Evolutionary conservation across 2,113 vertebrate species (phyloP).

Genomic region (Aegithalos caudatus): DNA sequence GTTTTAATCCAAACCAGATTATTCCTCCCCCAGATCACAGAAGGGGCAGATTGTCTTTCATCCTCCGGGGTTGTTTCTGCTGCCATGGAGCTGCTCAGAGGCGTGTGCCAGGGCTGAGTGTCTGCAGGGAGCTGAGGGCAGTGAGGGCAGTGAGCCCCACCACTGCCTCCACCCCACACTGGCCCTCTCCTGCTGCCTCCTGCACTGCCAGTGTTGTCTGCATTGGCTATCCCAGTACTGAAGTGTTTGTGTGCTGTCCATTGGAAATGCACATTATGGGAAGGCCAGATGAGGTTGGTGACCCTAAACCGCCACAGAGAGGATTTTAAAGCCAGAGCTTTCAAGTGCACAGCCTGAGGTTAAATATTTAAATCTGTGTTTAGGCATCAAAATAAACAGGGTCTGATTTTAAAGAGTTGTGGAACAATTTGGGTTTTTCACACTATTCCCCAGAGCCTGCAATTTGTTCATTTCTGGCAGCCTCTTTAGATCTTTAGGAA

Average conservation of each 20-base stretch:
- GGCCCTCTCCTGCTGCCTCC: neutral
- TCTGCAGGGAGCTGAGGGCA: neutral
- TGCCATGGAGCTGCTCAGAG: neutral
- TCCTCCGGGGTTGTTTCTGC: neutral
- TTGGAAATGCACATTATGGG: neutral
- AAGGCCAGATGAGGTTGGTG: neutral
- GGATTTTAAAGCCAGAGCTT: neutral
- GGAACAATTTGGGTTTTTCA: neutral
- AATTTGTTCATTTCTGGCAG: neutral
- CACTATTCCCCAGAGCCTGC: neutral
- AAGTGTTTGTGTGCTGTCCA: neutral
- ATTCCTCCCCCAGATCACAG: neutral
- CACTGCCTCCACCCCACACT: too few relatives aligned
- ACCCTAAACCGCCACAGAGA: neutral
- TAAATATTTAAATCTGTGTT: neutral
- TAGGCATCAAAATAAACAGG: neutral
- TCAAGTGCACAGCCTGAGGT: neutral
- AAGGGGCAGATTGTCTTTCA: neutral
- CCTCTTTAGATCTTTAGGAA: neutral
- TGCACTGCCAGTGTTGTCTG: neutral
- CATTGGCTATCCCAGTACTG: neutral
- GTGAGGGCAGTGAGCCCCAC: neutral
- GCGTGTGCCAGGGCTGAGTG: neutral
- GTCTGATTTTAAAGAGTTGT: neutral
- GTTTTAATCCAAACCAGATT: neutral